Base-by-base conservation (phyloP, 2,113 vertebrate species). In the Acinonyx jubatus region DNA sequence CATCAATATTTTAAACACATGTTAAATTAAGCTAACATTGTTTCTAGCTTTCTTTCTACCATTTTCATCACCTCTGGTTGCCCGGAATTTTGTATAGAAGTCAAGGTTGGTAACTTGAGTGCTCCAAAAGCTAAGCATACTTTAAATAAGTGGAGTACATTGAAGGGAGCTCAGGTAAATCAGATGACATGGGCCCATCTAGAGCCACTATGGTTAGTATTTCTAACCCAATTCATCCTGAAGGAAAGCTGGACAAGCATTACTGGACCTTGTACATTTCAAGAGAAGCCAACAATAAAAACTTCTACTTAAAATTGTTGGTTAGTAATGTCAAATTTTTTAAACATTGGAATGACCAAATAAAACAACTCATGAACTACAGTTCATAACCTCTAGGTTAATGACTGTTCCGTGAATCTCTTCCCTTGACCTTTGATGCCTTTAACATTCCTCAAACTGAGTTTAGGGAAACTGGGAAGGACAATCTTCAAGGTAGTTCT, bases 121-220 rank as follows among this genome's bases (percentile, higher is more conserved):
- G 15, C 4, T 55, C 57, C 21, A 41, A 14, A 55, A 45, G n/a
- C 63, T 57, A 66, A 31, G 48, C 33, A 55, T 50, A 68, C 18
- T 13, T 80, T 38, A 48, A 23, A 12, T 27, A 21, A 79, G 33
- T 13, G 33, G 11, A 21, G 11, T 0, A 11, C 1, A 7, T 5
- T 38, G 13, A 15, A 66, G 36, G 7, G 52, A 65, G 1, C 21
- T 5, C 33, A 41, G n/a, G 27, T 15, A 36, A 50, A 1, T 9
- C 19, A 10, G 74, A 41, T 3, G 15, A 23, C 6, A 25, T 0
- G 3, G 14, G 4, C 1, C 38, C 19, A 6, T 14, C 27, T 25
- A 73, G 19, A 29, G 41, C 10, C 19, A 5, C 36, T 78, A 1
- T 0, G 0, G 4, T 14, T 8, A 25, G 2, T 33, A 14, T 41